phyloP scores from a whole-genome alignment of 1,140 invertebrate genomes.

The Amphibalanus amphitrite region DNA sequence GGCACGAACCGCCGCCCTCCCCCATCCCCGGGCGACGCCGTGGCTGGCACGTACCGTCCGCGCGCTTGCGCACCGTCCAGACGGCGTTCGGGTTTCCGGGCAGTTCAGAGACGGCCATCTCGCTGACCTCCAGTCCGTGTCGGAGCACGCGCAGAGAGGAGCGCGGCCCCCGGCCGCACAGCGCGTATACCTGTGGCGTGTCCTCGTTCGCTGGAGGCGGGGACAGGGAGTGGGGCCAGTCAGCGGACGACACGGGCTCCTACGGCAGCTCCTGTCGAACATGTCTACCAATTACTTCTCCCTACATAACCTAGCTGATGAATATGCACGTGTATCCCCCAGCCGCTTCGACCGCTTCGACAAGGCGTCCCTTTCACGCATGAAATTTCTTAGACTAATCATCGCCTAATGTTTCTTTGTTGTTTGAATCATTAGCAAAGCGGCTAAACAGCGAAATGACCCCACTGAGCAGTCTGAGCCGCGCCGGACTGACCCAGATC shows the following conservation, averaged over 20 bases:
- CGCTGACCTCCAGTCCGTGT: constrained; percentile 93
- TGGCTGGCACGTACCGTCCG: constrained; percentile 58
- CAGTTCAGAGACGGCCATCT: constrained; percentile 98
- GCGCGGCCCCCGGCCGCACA: constrained; percentile 85
- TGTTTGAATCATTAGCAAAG: not conserved
- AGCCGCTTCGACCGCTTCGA: too few relatives aligned
- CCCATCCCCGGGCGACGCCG: too few relatives aligned
- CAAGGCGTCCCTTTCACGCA: too few relatives aligned
- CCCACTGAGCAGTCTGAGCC: not conserved
- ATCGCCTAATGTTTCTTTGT: not conserved
- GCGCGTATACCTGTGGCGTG: constrained; percentile 91
- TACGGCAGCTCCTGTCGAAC: too few relatives aligned
- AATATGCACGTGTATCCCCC: not conserved
- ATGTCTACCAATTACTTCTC: too few relatives aligned
- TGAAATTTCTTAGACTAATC: too few relatives aligned
- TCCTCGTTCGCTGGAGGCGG: constrained; percentile 81
- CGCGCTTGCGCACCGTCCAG: constrained; percentile 93
- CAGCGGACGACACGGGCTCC: constrained; percentile 3
- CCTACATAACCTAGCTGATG: not conserved
- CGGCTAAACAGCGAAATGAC: too few relatives aligned
- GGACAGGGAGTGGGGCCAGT: not conserved
- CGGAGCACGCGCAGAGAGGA: constrained; percentile 82
- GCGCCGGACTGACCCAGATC: constrained; percentile 26
- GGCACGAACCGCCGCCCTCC: too few relatives aligned
- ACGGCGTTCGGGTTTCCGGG: constrained; percentile 99